Percentiles rank a stretch among this genome's conserved stretches.
phyloP scores from a whole-genome alignment of 1,140 invertebrate species.

The Adoxophyes honmai region DNA sequence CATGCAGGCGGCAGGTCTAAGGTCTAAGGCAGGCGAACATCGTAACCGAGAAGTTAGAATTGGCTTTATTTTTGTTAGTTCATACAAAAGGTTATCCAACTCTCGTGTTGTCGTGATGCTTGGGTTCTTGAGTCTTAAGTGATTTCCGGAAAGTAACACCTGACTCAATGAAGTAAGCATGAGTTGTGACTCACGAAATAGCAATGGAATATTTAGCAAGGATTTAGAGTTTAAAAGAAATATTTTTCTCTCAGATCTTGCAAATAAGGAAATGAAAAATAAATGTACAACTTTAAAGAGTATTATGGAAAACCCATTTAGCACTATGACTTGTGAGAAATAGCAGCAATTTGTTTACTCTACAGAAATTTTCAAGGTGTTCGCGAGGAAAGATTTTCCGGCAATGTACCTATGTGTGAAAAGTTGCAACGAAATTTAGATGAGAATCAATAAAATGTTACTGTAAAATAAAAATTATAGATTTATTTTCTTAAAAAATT shows the following conservation, averaged over 20 bases:
- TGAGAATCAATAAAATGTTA: no score
- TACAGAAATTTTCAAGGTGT: conserved; percentile 1
- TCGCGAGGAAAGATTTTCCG: neutral
- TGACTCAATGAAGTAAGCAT: neutral
- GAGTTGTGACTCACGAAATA: neutral
- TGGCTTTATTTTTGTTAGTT: conserved; percentile 1
- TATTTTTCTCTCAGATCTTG: neutral
- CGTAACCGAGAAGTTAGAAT: no score
- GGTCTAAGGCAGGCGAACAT: no score
- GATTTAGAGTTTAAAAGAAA: neutral
- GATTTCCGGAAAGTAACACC: conserved; percentile 11
- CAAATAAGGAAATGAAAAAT: neutral
- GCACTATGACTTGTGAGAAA: conserved; percentile 3
- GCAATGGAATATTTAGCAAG: neutral
- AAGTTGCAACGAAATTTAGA: neutral
- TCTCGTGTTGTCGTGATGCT: conserved; percentile 6
- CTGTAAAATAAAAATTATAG: no score
- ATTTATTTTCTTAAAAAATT: no score
- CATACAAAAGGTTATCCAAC: conserved; percentile 6
- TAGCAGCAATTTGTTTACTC: neutral
- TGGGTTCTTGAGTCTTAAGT: conserved; percentile 1
- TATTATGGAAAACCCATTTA: neutral
- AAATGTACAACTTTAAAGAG: neutral
- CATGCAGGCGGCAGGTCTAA: no score
- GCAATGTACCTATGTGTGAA: neutral